A percentile compares a stretch with the other conserved stretches of the same genome.
Evolutionary conservation across 2,888 invertebrate genomes (phyloP).

Genomic region (Drosophila recens): DNA sequence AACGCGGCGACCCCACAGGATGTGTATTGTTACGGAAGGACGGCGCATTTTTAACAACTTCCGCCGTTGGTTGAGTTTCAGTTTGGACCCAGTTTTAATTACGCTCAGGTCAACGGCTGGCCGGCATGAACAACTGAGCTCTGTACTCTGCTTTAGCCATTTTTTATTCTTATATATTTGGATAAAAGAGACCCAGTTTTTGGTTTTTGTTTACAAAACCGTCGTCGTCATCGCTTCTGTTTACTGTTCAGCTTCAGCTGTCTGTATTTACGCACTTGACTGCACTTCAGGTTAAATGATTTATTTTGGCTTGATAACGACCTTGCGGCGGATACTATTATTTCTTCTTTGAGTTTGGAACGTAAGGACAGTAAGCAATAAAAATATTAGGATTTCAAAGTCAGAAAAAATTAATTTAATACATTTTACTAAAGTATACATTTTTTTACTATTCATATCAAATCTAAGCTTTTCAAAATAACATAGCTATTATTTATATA

Average conservation of each 20-base stretch:
- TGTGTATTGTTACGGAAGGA: slow-evolving; percentile 56
- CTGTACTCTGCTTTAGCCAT: slow-evolving; percentile 7
- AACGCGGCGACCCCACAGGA: slow-evolving; percentile 30
- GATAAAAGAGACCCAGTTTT: slow-evolving; percentile 7
- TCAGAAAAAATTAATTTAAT: background rate
- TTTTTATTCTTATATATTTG: slow-evolving; percentile 22
- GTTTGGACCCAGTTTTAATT: slow-evolving; percentile 62
- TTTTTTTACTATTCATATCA: too few species aligned
- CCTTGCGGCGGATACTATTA: background rate
- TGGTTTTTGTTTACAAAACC: slow-evolving; percentile 25
- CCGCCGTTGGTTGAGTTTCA: slow-evolving; percentile 33
- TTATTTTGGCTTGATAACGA: slow-evolving; percentile 5
- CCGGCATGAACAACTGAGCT: background rate
- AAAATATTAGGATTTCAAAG: too few species aligned
- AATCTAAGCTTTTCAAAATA: too few species aligned
- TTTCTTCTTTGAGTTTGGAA: background rate
- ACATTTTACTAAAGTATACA: background rate
- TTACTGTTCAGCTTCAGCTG: slow-evolving; percentile 22
- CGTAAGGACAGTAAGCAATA: background rate
- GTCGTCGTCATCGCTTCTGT: slow-evolving; percentile 8
- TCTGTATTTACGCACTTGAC: slow-evolving; percentile 50
- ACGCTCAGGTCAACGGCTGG: slow-evolving; percentile 26
- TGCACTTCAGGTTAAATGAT: slow-evolving; percentile 43
- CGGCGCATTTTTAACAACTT: slow-evolving; percentile 48
- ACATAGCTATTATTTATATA: too few species aligned